Base-by-base conservation (phyloP, 2,113 vertebrate species). In the Propithecus coquereli region DNA sequence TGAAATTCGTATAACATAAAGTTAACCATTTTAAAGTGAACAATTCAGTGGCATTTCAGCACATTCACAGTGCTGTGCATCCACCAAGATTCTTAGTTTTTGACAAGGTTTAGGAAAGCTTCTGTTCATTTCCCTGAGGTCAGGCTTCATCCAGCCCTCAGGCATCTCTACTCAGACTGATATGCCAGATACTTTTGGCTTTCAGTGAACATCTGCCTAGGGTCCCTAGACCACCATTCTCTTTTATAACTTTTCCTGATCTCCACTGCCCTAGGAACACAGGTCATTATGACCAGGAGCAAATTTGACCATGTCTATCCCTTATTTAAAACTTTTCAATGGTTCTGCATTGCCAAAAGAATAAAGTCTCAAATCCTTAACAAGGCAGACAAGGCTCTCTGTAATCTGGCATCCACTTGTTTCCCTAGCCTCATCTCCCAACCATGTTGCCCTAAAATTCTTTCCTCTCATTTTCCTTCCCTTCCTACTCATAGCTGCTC, bases 311-410 rank as follows among this genome's bases (percentile, higher is more conserved):
- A 34, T 52, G 45, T 66, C 50, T 92, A 40, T 71, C 8, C 66
- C 73, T 90, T 82, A 94, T 22, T 89, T 82, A 68, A 95, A 87
- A 96, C 22, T 84, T 85, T 94, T 76, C 71, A 74, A 52, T 54
- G 57, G 65, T 45, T 89, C 59, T 73, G 8, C 25, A 34, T 86
- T 57, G 59, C 30, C 88, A 18, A 95, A 70, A 89, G n/a, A 92
- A 94, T 81, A 83, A 82, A 80, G 23, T 74, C 43, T 90, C 45
- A 86, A 92, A 74, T 83, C 34, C 86, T 83, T 37, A 92, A 90
- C n/a, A 77, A n/a, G 45, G 66, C 14, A 52, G 37, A 79, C 8
- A 70, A 81, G 50, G n/a, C 45, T 76, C 40, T 89, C 79, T 82
- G 18, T 59, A 50, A 71, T 50, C 52, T 71, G 77, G 47, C 45